phyloP scores from a whole-genome alignment of 2,797 vertebrate genomes.

The Poecilia picta region DNA sequence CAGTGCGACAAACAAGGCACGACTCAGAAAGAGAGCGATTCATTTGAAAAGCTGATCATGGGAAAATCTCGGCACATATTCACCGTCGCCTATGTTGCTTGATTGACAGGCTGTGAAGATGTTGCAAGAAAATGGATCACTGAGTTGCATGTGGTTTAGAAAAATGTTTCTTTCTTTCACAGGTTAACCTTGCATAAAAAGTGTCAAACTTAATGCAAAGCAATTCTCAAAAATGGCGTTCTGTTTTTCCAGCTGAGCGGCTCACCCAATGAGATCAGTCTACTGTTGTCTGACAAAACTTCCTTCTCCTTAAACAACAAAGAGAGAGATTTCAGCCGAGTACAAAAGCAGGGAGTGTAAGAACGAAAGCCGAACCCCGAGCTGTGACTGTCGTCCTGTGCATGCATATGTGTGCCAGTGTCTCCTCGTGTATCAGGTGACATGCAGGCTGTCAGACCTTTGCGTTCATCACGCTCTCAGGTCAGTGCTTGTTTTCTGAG shows the following conservation, averaged over 20 bases:
- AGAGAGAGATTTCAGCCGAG: slow-evolving; percentile 43
- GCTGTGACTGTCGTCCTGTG: slow-evolving; percentile 5
- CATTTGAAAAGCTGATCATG: slow-evolving; percentile 32
- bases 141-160: slow-evolving; percentile 51
- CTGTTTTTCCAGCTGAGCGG: slow-evolving; percentile 43
- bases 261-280: slow-evolving; percentile 50
- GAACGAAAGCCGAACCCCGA: slow-evolving; percentile 22
- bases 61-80: slow-evolving; percentile 31
- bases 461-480: slow-evolving; percentile 5
- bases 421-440: slow-evolving; percentile 20
- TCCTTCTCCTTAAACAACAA: slow-evolving; percentile 58
- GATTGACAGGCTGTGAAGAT: slow-evolving; percentile 44
- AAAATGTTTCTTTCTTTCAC: slow-evolving; percentile 39
- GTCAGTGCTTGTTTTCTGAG: slow-evolving; percentile 30
- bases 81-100: slow-evolving; percentile 17
- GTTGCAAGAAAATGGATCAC: slow-evolving; percentile 30
- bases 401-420: slow-evolving; percentile 9
- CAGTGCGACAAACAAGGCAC: slow-evolving; percentile 22
- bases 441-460: slow-evolving; percentile 34
- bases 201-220: neutral
- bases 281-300: slow-evolving; percentile 47
- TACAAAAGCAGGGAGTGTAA: slow-evolving; percentile 38
- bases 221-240: neutral
- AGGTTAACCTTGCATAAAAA: slow-evolving; percentile 64
- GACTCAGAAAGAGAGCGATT: slow-evolving; percentile 13